These are phyloP conservation scores for Monomorium pharaonis DNA, from an alignment of 1,140 invertebrate genomes.

Conservation along the genomic window DNA sequence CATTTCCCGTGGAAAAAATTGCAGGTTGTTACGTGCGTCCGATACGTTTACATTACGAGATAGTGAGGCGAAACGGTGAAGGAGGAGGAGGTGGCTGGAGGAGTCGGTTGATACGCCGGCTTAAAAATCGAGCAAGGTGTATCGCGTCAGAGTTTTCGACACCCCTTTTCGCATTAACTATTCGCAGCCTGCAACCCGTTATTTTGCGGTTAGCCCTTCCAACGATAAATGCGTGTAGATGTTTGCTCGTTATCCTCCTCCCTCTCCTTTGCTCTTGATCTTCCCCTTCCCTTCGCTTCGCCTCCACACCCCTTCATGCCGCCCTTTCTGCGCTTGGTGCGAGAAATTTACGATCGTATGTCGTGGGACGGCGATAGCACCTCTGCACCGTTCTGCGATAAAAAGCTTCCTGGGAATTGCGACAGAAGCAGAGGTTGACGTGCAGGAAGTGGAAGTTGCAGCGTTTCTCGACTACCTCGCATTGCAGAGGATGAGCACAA, in stretches of 20 bases:
- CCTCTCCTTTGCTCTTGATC: not conserved
- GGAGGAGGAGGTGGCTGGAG: not conserved
- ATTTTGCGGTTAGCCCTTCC: constrained; percentile 77
- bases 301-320: constrained; percentile 12
- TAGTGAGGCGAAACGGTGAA: not conserved
- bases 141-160: constrained; percentile 43
- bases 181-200: constrained; percentile 74
- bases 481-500: constrained; percentile 1
- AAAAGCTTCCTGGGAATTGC: constrained; percentile 74
- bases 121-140: constrained; percentile 52
- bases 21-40: constrained; percentile 72
- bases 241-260: constrained; percentile 48
- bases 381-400: constrained; percentile 72
- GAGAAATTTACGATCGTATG: constrained; percentile 75
- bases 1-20: constrained; percentile 67
- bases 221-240: constrained; percentile 66
- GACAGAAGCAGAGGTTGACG: constrained; percentile 73
- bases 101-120: constrained; percentile 41
- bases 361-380: constrained; percentile 66
- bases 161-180: constrained; percentile 64
- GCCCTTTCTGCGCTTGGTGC: constrained; percentile 28
- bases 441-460: constrained; percentile 75
- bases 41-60: constrained; percentile 71
- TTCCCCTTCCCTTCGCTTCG: not conserved
- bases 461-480: constrained; percentile 63